A percentile compares a stretch with the other conserved stretches of the same genome.
These are phyloP conservation scores for Halichoerus grypus DNA, from an alignment of 2,113 vertebrate species.

Conservation along the genomic window DNA sequence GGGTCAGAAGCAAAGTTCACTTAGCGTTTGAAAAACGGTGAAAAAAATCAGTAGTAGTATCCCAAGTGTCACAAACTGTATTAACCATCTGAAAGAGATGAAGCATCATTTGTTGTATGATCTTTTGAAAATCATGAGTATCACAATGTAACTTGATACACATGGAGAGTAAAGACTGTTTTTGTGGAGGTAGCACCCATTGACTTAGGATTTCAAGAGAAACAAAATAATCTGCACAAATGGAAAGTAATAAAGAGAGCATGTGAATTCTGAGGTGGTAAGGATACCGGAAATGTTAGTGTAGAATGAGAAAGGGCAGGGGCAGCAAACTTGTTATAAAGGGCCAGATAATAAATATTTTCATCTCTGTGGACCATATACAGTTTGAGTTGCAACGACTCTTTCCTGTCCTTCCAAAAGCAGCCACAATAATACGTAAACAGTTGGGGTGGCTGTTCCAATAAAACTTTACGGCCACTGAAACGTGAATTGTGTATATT, in stretches of 20 bases:
- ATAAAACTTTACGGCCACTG: neutral
- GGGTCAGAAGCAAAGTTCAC: conserved; percentile 48
- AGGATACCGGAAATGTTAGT: conserved; percentile 14
- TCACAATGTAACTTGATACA: conserved; percentile 3
- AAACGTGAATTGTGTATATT: neutral
- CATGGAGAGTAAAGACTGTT: neutral
- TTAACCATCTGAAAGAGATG: neutral
- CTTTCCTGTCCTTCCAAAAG: neutral
- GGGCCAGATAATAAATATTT: neutral
- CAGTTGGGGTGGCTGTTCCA: neutral
- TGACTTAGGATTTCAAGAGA: conserved; percentile 42
- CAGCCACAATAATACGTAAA: neutral
- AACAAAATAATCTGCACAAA: conserved; percentile 49
- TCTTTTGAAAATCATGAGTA: conserved; percentile 11
- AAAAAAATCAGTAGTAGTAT: neutral
- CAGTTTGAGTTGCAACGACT: neutral
- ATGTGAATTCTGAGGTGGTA: neutral
- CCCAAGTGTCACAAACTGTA: neutral
- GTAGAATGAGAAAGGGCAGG: neutral
- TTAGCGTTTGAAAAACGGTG: conserved; percentile 25
- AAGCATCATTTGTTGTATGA: conserved; percentile 11
- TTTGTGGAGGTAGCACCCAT: neutral
- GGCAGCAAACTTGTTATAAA: neutral
- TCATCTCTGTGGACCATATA: fast-evolving
- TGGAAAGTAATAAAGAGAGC: conserved; percentile 38